These are phyloP conservation scores for Parambassis ranga DNA, from an alignment of 2,797 vertebrate species.

Conservation along the genomic window DNA sequence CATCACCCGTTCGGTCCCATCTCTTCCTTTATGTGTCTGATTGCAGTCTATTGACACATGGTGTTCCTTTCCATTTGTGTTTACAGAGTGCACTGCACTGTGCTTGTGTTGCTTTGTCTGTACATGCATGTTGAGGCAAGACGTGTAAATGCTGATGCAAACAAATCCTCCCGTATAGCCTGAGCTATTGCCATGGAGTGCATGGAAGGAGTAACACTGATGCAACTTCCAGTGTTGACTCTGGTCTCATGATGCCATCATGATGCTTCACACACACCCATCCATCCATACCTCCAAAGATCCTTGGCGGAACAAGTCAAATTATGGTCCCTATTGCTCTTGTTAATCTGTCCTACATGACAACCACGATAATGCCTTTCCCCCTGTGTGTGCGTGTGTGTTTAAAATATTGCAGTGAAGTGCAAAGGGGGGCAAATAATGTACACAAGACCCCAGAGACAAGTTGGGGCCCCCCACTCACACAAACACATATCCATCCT, in stretches of 20 bases:
- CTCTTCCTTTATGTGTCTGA: background rate
- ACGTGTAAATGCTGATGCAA: constrained; percentile 64
- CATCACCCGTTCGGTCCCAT: constrained; percentile 25
- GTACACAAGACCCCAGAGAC: constrained; percentile 50
- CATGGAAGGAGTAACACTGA: constrained; percentile 50
- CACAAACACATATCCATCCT: constrained; percentile 37
- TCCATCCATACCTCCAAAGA: constrained; percentile 32
- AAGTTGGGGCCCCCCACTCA: constrained; percentile 27
- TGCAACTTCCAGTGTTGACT: constrained; percentile 46
- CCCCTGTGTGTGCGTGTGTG: constrained; percentile 9
- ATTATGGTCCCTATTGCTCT: constrained; percentile 56
- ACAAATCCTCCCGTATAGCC: constrained; percentile 21
- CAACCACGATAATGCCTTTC: constrained; percentile 56
- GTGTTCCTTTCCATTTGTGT: constrained; percentile 21
- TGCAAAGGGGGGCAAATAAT: constrained; percentile 40
- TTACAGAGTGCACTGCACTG: constrained; percentile 12
- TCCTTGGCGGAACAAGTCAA: constrained; percentile 53
- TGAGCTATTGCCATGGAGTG: background rate
- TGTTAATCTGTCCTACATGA: constrained; percentile 64
- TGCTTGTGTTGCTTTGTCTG: constrained; percentile 34
- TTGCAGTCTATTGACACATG: constrained; percentile 34
- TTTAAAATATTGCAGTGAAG: constrained; percentile 44
- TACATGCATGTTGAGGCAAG: constrained; percentile 52
- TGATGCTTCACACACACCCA: background rate
- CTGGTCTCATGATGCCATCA: constrained; percentile 8